Base-by-base conservation (phyloP, 2,888 invertebrate genomes). In the Andrena chrysosceles region DNA sequence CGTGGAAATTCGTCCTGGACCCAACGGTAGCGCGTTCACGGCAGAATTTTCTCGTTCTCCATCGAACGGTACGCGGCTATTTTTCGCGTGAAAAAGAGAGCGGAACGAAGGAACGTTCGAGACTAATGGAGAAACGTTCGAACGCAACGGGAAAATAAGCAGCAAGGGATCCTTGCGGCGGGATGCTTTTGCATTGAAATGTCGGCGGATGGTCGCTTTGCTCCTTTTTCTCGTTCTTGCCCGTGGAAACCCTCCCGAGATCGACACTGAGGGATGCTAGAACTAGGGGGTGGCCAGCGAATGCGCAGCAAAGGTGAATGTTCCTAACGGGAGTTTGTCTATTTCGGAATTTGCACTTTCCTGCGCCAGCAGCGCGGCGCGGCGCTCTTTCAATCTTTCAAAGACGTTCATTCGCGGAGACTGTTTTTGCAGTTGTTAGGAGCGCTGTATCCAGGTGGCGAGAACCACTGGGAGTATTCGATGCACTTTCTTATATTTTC, bases 91-190 rank as follows among this genome's bases (percentile, higher is more conserved):
- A 56, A 72, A 70, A 77, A 76, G 60, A 13, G 77, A 29, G 42
- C 59, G 66, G 60, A 69, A 62, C 62, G 82, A 71, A 77, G 85
- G 83, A 88, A 86, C 85, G 83, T 83, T 85, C 83, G 81, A 83
- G 82, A 86, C 85, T 88, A 88, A 88, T 88, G 88, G 88, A 85
- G 88, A 85, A 74, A 86, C 82, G 83, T 88, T 86, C 88, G 88
- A 86, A 87, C 82, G 83, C 60, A 81, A 74, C 76, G 42, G 77
- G 85, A 86, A 85, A 88, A 88, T 88, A 87, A 87, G 86, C 87
- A 86, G 75, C 84, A 75, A 48, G 77, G 79, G 62, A 87, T 85
- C 83, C 84, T 87, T 78, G 85, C 82, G 86, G 85, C 79, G 63
- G 73, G 79, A 77, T 83, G 84, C 85, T 86, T 88, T 88, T 84